These are phyloP conservation scores for Teleopsis dalmanni DNA, from an alignment of 1,140 invertebrate genomes.

Conservation along the genomic window DNA sequence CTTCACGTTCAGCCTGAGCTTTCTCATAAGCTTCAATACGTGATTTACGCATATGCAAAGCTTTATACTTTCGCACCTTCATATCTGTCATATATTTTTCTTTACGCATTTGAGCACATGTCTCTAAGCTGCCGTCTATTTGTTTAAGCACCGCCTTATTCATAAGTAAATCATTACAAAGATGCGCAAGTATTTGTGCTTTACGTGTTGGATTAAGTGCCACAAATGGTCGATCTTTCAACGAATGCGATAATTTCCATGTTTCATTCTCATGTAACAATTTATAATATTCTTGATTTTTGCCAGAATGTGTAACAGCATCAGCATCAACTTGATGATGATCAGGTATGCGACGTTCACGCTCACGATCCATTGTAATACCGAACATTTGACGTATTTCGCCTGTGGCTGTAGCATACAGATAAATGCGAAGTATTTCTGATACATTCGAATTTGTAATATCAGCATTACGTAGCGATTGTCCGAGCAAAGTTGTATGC, in stretches of 20 bases:
- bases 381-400: conserved; percentile 74
- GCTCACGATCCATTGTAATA: conserved; percentile 65
- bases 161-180: conserved; percentile 90
- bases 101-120: conserved; percentile 64
- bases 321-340: conserved; percentile 66
- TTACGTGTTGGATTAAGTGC: conserved; percentile 80
- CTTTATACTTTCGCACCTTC: conserved; percentile 76
- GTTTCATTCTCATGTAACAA: conserved; percentile 66
- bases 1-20: conserved; percentile 46
- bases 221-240: conserved; percentile 75
- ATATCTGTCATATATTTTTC: conserved; percentile 79
- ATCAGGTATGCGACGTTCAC: conserved; percentile 67
- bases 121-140: conserved; percentile 69
- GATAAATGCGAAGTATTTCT: conserved; percentile 83
- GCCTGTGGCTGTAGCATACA: conserved; percentile 76
- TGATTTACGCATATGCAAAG: conserved; percentile 64
- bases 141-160: conserved; percentile 80
- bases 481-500: conserved; percentile 79
- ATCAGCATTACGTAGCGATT: conserved; percentile 84
- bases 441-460: conserved; percentile 87
- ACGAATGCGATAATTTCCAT: conserved; percentile 60
- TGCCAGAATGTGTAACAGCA: conserved; percentile 53
- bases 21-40: conserved; percentile 64
- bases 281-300: conserved; percentile 70
- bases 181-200: conserved; percentile 76